Base-by-base conservation (phyloP, 1,140 invertebrate genomes). In the Coenobita brevimanus region DNA sequence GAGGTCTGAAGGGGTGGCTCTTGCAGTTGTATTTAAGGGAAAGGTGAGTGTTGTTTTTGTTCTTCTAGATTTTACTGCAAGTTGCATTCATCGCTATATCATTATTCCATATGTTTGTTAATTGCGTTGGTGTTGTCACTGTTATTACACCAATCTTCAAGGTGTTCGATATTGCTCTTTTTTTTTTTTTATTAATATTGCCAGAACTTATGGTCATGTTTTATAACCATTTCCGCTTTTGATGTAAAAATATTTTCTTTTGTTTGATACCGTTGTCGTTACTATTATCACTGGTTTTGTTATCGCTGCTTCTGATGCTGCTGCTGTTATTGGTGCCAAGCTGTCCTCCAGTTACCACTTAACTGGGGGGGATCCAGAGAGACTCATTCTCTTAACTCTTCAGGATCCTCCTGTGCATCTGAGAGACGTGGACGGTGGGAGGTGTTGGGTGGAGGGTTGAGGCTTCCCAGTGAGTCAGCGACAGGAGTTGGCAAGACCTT, bases 101-200 rank as follows among this genome's bases (percentile, higher is more conserved):
- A 71, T 33, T 71, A 71, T 71, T 71, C n/a, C n/a, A n/a, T n/a
- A n/a, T n/a, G n/a, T 38, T 33, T 71, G 41, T 71, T 71, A 71
- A 38, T 2, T 3, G 15, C n/a, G 41, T 71, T 33, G 41, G 15
- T 33, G 41, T 71, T 71, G 41, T 71, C n/a, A 71, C 41, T 71
- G 41, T 71, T 71, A 71, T 71, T 71, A 33, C 41, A 38, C 15
- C 21, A 17, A 71, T 71, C 41, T 3, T 71, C 41, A 71, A 13
- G 36, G 41, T 71, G 36, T 17, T 33, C 41, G 41, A 38, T 71
- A 71, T 33, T 71, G 21, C 41, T 71, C 15, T 71, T 33, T 38
- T 71, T 33, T 38, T 33, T 33, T 17, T 71, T 71, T 17, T 33
- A 38, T 17, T 71, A 17, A 71, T 71, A 15, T 17, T 33, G 36